A percentile compares a stretch with the other conserved stretches of the same genome.
Evolutionary conservation across 2,797 vertebrate species (phyloP).

Genomic region (Crotalus adamanteus): DNA sequence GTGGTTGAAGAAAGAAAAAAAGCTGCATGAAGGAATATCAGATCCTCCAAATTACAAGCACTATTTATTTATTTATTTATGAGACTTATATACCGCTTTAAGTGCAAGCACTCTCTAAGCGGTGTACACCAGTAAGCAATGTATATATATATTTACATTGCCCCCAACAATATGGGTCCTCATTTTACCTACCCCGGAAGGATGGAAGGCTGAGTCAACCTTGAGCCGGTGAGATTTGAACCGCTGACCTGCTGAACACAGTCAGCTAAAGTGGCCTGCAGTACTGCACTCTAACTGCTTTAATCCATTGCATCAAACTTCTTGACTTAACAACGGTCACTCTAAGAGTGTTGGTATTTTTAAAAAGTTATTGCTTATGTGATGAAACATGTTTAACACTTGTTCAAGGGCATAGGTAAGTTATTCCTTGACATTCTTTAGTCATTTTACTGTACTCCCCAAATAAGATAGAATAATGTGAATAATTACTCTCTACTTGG

Average conservation of each 20-base stretch:
- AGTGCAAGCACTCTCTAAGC: no score
- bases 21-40: neutral
- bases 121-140: no score
- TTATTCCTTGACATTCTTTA: neutral
- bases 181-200: no score
- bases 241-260: no score
- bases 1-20: neutral
- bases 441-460: neutral
- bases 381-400: neutral
- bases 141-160: no score
- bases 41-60: neutral
- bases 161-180: no score
- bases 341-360: neutral
- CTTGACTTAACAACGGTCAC: neutral
- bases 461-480: neutral
- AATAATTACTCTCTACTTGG: neutral
- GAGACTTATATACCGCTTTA: no score
- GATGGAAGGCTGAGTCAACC: no score
- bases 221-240: no score
- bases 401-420: neutral
- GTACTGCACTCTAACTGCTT: no score
- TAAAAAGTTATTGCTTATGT: neutral
- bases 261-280: no score
- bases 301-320: neutral
- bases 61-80: no score